Evolutionary conservation across 2,113 vertebrate genomes (phyloP).

Genomic region (Clinocottus analis): DNA sequence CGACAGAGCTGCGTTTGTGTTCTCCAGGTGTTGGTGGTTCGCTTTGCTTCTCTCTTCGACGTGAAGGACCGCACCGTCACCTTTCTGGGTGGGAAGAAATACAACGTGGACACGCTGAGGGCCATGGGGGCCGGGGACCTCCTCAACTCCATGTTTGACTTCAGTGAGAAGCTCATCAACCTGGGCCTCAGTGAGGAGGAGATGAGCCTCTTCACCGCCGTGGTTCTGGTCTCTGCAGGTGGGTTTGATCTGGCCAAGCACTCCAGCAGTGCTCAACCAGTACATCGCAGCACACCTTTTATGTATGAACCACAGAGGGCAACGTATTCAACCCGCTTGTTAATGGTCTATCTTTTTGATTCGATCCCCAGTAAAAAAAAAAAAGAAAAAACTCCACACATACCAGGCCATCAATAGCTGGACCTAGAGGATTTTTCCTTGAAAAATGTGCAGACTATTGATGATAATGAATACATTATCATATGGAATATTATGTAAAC

Average conservation of each 20-base stretch:
- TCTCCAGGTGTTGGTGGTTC: slow-evolving; percentile 93
- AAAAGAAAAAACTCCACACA: too few species aligned
- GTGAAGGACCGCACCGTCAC: slow-evolving; percentile 92
- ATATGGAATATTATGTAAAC: too few species aligned
- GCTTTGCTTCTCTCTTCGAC: slow-evolving; percentile 93
- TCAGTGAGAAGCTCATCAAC: slow-evolving; percentile 92
- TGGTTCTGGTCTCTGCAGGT: slow-evolving; percentile 97
- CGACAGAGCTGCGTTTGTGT: slow-evolving; percentile 1
- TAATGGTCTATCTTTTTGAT: too few species aligned
- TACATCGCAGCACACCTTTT: not conserved
- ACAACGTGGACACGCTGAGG: slow-evolving; percentile 89
- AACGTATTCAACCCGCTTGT: not conserved
- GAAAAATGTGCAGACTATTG: too few species aligned
- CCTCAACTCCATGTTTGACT: slow-evolving; percentile 96
- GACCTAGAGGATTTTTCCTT: too few species aligned
- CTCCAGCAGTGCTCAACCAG: not conserved
- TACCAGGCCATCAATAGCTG: too few species aligned
- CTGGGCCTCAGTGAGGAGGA: slow-evolving; percentile 94
- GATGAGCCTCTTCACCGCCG: slow-evolving; percentile 97
- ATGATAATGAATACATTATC: too few species aligned
- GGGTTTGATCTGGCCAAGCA: slow-evolving; percentile 36
- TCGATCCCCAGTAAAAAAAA: not conserved
- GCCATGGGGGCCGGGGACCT: slow-evolving; percentile 95
- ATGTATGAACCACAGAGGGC: too few species aligned
- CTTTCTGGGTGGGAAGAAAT: slow-evolving; percentile 94